phyloP scores from a whole-genome alignment of 2,113 vertebrate species.

The Budorcas taxicolor region DNA sequence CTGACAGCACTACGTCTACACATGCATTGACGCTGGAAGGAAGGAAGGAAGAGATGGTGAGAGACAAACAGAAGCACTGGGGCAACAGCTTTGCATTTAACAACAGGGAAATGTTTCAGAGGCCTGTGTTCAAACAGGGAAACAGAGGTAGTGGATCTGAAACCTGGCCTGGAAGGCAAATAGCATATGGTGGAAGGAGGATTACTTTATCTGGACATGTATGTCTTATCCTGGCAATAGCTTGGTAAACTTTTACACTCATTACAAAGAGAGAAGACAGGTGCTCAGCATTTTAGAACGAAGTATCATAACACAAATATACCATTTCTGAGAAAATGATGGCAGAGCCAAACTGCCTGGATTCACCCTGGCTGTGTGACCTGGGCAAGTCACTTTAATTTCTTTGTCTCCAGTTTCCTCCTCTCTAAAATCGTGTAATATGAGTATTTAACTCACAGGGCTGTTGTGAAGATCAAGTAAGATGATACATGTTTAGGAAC shows the following conservation, averaged over 20 bases:
- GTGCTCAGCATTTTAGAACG: not conserved
- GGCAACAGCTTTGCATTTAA: not conserved
- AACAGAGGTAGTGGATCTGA: not conserved
- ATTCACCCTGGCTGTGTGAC: not conserved
- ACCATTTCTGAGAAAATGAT: slow-evolving; percentile 1
- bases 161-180: not conserved
- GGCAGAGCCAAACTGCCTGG: not conserved
- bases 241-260: not conserved
- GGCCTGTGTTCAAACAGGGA: not conserved
- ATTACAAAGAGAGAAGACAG: not conserved
- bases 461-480: not conserved
- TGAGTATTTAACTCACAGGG: not conserved
- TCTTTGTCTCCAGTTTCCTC: not conserved
- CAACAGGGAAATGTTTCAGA: not conserved
- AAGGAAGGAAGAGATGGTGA: not conserved
- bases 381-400: not conserved
- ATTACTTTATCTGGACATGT: not conserved
- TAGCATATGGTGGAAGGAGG: not conserved
- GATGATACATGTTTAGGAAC: not conserved
- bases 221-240: not conserved
- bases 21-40: slow-evolving; percentile 92
- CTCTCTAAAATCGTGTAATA: not conserved
- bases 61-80: not conserved
- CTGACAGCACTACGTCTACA: slow-evolving; percentile 94
- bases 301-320: not conserved